Evolutionary conservation across 92 coral and sea anemone species (phyloP), one percentile per base, ranked within the genome.

Genomic region (Zoanthus solanderi): DNA sequence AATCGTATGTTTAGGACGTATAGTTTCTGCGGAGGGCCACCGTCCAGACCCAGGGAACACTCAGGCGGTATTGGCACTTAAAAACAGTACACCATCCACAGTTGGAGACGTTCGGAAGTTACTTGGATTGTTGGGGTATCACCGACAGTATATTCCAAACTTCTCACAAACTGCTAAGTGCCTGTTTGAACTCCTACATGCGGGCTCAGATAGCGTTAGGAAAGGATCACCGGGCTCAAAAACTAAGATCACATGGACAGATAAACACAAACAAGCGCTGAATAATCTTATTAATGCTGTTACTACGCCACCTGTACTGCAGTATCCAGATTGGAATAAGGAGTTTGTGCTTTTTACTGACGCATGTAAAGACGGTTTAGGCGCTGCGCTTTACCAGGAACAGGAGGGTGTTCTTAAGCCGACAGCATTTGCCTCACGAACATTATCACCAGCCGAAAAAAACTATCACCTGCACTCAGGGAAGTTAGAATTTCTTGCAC

Each of bases 351-450:
- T 87, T 13, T 78, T 78, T 48, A 87, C 90, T 18, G 90, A 87
- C 23, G 90, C 85, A 4, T 78, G 85, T 8, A 87, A 87, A 42
- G 85, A 87, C 42, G 90, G 90, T 16, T 84, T 87, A n/a, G 90
- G 90, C 15, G 85, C 90, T 14, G 86, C 79, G 4, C 78, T 79
- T 0, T 88, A 88, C 42, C 90, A 88, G 78, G 78, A 77, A 65
- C 75, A 87, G 12, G 90, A 28, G 13, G 60, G 60, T 5, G 3
- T 17, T 9, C 5, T 78, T 16, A 87, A 32, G 48, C 78, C 71
- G 47, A 66, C 66, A 9, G 90, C 78, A 11, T 78, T 17, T 48
- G 78, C 85, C 4, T 87, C 90, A 9, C 85, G 86, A 29, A 79
- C 90, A 0, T 57, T 88, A 63, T 8, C 52, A 14, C 48, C n/a